A percentile compares a stretch with the other conserved stretches of the same genome.
phyloP scores from a whole-genome alignment of 2,113 vertebrate genomes.

The Salvelinus fontinalis region DNA sequence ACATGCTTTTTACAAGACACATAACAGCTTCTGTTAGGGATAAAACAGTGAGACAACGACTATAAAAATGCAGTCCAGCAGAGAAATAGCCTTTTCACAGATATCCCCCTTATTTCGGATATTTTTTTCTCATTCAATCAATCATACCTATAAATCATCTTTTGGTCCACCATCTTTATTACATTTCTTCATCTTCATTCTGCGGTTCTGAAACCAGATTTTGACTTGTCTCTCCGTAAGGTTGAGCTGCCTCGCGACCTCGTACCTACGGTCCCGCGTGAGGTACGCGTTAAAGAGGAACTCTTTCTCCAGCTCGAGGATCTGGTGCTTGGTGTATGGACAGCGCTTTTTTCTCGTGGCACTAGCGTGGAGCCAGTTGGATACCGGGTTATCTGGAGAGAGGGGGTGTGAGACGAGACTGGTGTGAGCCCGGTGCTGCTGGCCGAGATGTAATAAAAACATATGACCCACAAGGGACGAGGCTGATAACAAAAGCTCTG shows the following conservation, averaged over 20 bases:
- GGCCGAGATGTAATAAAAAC: constrained; percentile 14
- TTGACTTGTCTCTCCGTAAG: constrained; percentile 97
- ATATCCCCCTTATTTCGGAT: constrained; percentile 25
- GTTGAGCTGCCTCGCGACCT: constrained; percentile 91
- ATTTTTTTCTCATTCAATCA: background rate
- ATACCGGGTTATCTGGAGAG: constrained; percentile 88
- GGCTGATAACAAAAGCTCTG: background rate
- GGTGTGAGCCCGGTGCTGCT: constrained; percentile 46
- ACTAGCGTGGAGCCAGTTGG: constrained; percentile 95
- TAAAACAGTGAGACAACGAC: constrained; percentile 61
- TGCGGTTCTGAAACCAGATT: constrained; percentile 98
- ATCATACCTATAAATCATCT: constrained; percentile 77
- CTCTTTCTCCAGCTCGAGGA: constrained; percentile 95
- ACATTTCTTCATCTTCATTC: constrained; percentile 99
- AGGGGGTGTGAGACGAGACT: constrained; percentile 57
- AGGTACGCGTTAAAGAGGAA: constrained; percentile 98
- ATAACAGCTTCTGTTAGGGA: constrained; percentile 55
- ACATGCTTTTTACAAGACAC: constrained; percentile 71
- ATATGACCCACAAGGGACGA: constrained; percentile 23
- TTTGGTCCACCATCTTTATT: constrained; percentile 91
- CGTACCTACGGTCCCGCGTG: constrained; percentile 95
- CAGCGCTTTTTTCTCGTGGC: constrained; percentile 95
- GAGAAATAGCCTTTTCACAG: constrained; percentile 38
- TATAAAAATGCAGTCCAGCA: constrained; percentile 33
- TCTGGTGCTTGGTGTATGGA: constrained; percentile 94